A percentile compares a stretch with the other conserved stretches of the same genome.
Conservation (phyloP, 1,140 invertebrate genomes). For the Steinernema khuongi region DNA sequence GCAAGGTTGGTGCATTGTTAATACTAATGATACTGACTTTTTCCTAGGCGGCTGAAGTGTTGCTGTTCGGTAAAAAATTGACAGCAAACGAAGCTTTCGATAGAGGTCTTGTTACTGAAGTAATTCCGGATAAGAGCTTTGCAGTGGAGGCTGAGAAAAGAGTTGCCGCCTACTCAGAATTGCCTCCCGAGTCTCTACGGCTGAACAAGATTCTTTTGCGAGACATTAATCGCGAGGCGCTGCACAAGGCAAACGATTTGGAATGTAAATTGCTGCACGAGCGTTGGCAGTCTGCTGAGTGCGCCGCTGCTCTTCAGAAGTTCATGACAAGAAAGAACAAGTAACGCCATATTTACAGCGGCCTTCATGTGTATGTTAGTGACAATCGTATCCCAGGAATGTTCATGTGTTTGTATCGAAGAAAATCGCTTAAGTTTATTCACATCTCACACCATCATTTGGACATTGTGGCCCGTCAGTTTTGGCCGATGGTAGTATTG, state of each 20-base stretch:
- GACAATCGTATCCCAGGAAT: too few species aligned
- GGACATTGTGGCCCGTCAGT: too few species aligned
- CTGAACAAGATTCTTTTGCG: constrained; percentile 65
- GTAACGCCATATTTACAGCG: not conserved
- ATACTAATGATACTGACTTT: not conserved
- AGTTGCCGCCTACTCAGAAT: constrained; percentile 33
- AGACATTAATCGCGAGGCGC: constrained; percentile 58
- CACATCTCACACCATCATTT: too few species aligned
- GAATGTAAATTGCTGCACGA: constrained; percentile 65
- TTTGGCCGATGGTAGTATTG: too few species aligned
- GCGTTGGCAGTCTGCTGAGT: constrained; percentile 67
- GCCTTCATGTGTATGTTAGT: too few species aligned
- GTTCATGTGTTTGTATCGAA: too few species aligned
- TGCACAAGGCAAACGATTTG: constrained; percentile 63
- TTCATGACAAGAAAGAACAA: constrained; percentile 60
- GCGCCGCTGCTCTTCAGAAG: constrained; percentile 63
- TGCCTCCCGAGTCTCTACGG: constrained; percentile 62
- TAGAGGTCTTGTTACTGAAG: constrained; percentile 69
- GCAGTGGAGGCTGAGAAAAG: constrained; percentile 62
- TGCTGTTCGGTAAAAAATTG: constrained; percentile 75
- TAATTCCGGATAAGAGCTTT: constrained; percentile 66
- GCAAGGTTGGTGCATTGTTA: constrained; percentile 64
- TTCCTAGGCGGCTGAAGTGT: constrained; percentile 71
- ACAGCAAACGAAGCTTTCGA: constrained; percentile 70
- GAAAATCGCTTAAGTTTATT: too few species aligned